Evolutionary conservation across 2,888 invertebrate species (phyloP), one percentile per base, ranked within the genome.

Genomic region (Taphrorychus bicolor): DNA sequence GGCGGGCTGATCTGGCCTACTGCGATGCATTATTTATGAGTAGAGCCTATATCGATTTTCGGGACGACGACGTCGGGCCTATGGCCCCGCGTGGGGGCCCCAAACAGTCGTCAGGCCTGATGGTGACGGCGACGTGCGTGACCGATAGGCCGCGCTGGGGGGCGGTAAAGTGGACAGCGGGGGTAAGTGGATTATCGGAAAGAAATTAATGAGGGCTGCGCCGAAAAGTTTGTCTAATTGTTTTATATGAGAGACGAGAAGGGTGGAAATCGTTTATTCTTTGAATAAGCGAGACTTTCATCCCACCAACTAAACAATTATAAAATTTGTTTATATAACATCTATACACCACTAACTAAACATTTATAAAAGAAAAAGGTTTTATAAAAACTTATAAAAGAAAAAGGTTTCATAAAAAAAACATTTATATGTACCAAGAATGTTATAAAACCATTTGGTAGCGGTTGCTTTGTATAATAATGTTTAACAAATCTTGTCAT

Each of bases 11-110:
- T 62, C 61, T 54, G 69, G 69, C 69, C 69, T 69, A 64, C 73
- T 73, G 71, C 72, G 71, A 74, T 77, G 75, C 76, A 77, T 77
- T 77, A 77, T 77, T 77, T 77, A 77, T 76, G 73, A 74, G 71
- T 72, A 69, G 51, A 64, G 63, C 48, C 48, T 56, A 24, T 76
- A 77, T 77, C 76, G 77, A 77, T 77, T 77, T 76, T 76, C 72
- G 75, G 56, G 59, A 58, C 40, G 23, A 59, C 59, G 42, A 32
- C 23, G 52, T 48, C 18, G 52, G 52, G 66, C 66, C 66, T 49
- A 49, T 54, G 54, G 52, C 64, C 52, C 64, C 4, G 42, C 64
- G 59, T 59, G 65, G 59, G 65, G 54, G 40, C 60, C 60, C 60
- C 48, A 58, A 63, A 52, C 49, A 16, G 54, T 22, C 66, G 54